These are phyloP conservation scores for Heliothis subflexa DNA, from an alignment of 1,140 invertebrate species.

Conservation along the genomic window DNA sequence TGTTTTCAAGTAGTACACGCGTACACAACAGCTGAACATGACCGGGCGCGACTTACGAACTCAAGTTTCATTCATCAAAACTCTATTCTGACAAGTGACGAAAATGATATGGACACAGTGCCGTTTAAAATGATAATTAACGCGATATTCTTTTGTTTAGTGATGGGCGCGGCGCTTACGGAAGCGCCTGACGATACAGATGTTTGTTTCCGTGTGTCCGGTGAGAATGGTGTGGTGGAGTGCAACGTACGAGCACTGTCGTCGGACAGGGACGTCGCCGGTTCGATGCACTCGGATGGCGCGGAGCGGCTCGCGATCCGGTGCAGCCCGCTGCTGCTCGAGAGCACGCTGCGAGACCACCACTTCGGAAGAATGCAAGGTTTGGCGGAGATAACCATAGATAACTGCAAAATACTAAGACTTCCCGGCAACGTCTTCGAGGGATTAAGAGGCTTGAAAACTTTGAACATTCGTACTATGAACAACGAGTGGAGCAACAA, in stretches of 20 bases:
- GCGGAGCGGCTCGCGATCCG: constrained; percentile 87
- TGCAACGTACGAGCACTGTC: constrained; percentile 86
- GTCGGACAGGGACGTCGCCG: constrained; percentile 78
- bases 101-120: constrained; percentile 84
- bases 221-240: constrained; percentile 84
- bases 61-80: constrained; percentile 72
- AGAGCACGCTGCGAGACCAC: constrained; percentile 89
- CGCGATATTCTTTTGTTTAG: constrained; percentile 83
- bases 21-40: constrained; percentile 71
- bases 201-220: constrained; percentile 88
- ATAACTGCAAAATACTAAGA: constrained; percentile 91
- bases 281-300: constrained; percentile 88
- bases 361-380: constrained; percentile 90
- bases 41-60: constrained; percentile 67
- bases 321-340: constrained; percentile 89
- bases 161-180: constrained; percentile 83
- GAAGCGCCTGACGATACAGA: constrained; percentile 79
- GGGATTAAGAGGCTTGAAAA: constrained; percentile 90
- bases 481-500: constrained; percentile 90
- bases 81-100: constrained; percentile 73
- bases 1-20: constrained; percentile 66
- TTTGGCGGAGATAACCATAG: constrained; percentile 89
- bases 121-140: constrained; percentile 82
- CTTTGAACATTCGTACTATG: constrained; percentile 89
- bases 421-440: constrained; percentile 90